Percentiles rank a stretch among this genome's conserved stretches.
These are phyloP conservation scores for Gallinago nigripennis DNA, from an alignment of 2,797 vertebrate genomes.

Conservation along the genomic window DNA sequence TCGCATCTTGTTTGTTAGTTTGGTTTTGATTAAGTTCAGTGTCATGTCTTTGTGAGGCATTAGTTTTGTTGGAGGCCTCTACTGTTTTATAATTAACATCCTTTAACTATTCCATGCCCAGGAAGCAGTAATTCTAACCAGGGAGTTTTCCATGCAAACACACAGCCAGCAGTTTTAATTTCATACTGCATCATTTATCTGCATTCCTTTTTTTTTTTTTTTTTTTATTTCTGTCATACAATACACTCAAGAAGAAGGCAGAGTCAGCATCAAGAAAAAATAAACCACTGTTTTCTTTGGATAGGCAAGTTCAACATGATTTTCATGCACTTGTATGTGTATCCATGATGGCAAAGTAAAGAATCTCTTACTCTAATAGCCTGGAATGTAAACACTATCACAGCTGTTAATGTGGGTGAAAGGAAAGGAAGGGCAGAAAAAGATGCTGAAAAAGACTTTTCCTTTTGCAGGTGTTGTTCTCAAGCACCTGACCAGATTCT, in stretches of 20 bases:
- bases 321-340: background rate
- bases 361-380: background rate
- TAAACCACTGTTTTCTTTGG: background rate
- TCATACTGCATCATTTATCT: background rate
- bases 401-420: background rate
- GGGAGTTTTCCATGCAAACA: slow-evolving; percentile 4
- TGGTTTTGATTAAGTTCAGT: slow-evolving; percentile 22
- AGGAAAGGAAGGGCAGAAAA: background rate
- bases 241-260: background rate
- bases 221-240: background rate
- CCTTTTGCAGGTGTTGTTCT: background rate
- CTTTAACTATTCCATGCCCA: slow-evolving; percentile 3
- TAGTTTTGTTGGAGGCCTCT: background rate
- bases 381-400: background rate
- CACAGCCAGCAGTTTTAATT: background rate
- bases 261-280: background rate
- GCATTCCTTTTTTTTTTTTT: too few relatives aligned
- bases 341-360: background rate
- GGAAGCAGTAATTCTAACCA: background rate
- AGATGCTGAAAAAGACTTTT: background rate
- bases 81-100: slow-evolving; percentile 41
- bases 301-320: background rate
- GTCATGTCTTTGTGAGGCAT: background rate
- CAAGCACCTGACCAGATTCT: background rate
- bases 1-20: background rate